Conservation (phyloP, 2,797 vertebrate genomes). For the Iguana delicatissima region DNA sequence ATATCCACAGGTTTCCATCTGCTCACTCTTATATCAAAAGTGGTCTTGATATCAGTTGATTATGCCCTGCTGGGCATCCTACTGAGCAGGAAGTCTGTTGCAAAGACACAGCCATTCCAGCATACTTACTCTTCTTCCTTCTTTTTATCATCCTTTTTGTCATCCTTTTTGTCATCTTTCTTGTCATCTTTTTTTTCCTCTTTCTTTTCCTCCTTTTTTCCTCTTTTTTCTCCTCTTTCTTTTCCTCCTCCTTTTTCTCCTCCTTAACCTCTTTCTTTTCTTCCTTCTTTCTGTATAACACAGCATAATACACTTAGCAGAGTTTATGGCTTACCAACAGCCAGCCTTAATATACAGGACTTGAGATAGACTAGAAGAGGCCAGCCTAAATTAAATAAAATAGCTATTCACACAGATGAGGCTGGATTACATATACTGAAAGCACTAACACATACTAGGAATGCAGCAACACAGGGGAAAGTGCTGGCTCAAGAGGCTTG, state of each 20-base stretch:
- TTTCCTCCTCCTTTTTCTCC: constrained; percentile 79
- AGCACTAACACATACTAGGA: not conserved
- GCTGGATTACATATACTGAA: not conserved
- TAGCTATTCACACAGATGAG: not conserved
- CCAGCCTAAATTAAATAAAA: not conserved
- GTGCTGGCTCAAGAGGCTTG: constrained; percentile 55
- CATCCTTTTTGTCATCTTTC: constrained; percentile 80
- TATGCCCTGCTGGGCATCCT: not conserved
- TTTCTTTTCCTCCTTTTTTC: constrained; percentile 68
- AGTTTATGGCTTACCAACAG: constrained; percentile 14
- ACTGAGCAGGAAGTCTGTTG: not conserved
- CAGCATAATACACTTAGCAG: constrained; percentile 61
- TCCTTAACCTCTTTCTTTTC: constrained; percentile 78
- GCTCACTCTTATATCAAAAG: not conserved
- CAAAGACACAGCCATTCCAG: constrained; percentile 27
- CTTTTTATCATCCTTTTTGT: constrained; percentile 83
- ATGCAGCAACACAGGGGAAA: constrained; percentile 1
- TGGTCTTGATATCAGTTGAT: not conserved
- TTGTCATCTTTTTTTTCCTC: constrained; percentile 74
- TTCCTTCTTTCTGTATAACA: constrained; percentile 79
- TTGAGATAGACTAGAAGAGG: constrained; percentile 19
- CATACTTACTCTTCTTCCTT: constrained; percentile 89
- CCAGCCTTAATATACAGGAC: not conserved
- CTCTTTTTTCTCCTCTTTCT: constrained; percentile 80
- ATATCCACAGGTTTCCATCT: not conserved